Evolutionary conservation across 2,113 vertebrate genomes (phyloP), one percentile per base, ranked within the genome.

Genomic region (Xiphorhynchus elegans): DNA sequence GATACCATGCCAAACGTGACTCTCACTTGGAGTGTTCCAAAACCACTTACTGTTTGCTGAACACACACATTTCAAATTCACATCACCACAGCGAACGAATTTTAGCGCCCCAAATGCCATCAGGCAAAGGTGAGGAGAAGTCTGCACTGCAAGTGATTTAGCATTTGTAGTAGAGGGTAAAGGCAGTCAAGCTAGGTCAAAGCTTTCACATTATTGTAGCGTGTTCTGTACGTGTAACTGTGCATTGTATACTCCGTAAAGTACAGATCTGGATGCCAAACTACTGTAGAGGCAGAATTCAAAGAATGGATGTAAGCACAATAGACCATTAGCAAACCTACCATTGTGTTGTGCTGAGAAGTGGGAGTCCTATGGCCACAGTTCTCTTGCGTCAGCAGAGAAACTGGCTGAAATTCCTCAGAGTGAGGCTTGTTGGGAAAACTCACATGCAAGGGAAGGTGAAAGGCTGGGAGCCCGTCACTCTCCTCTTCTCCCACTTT

Each of bases 401-500:
- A 98, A 96, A 98, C 97, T 96, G 98, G 98, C 97, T 98, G 98
- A 97, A 98, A 98, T 97, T 98, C 98, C 97, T 98, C 98, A 95
- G 98, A 99, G 97, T 98, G 99, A 96, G 99, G 98, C 98, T 99
- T 99, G 98, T 98, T 98, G 98, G 99, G 99, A 98, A 99, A 99
- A 98, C 98, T 98, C 98, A 99, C 98, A 98, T 98, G 99, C 98
- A 99, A 98, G 97, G 99, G 99, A 98, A 99, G 99, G 98, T 99
- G 99, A 98, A 99, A 99, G 98, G 99, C 99, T 97, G 98, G 98
- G 97, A 99, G 98, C 98, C 99, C 98, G 95, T 99, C 99, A 97
- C 98, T 99, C 98, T 99, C 99, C 97, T 99, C 99, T 97, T 99
- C 99, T 97, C 99, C 99, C 99, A 99, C 97, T 99, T 99, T 99